These are phyloP conservation scores for Batillaria attramentaria DNA, from an alignment of 1,140 invertebrate species.

Conservation along the genomic window DNA sequence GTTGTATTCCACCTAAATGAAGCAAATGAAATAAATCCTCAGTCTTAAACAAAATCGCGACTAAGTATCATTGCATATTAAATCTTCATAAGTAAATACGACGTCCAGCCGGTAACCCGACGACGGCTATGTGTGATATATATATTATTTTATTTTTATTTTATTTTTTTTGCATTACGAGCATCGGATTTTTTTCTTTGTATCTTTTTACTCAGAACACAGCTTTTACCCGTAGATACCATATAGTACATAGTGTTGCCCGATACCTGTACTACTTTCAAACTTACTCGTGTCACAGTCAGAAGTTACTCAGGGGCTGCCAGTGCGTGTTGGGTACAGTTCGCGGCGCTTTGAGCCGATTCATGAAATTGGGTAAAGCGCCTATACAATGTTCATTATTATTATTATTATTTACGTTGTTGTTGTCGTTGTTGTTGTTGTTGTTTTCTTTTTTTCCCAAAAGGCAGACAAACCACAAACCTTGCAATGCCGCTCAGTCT, in stretches of 20 bases:
- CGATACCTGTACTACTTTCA: too few relatives aligned
- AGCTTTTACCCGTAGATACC: too few relatives aligned
- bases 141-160: too few relatives aligned
- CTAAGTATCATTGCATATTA: neutral
- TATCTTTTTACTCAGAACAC: too few relatives aligned
- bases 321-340: too few relatives aligned
- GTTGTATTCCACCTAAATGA: conserved; percentile 57
- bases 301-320: too few relatives aligned
- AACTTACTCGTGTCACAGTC: too few relatives aligned
- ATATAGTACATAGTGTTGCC: too few relatives aligned
- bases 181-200: too few relatives aligned
- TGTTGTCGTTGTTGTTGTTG: neutral
- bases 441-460: neutral
- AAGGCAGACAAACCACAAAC: conserved; percentile 50
- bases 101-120: neutral
- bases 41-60: neutral
- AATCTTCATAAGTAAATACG: neutral
- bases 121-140: neutral
- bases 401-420: too few relatives aligned
- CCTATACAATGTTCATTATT: neutral
- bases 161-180: too few relatives aligned
- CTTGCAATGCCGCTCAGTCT: conserved; percentile 70
- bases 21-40: neutral
- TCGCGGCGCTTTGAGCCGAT: too few relatives aligned
- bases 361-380: neutral